A percentile compares a stretch with the other conserved stretches of the same genome.
Conservation (phyloP, 2,888 invertebrate genomes). For the Netelia virgata region DNA sequence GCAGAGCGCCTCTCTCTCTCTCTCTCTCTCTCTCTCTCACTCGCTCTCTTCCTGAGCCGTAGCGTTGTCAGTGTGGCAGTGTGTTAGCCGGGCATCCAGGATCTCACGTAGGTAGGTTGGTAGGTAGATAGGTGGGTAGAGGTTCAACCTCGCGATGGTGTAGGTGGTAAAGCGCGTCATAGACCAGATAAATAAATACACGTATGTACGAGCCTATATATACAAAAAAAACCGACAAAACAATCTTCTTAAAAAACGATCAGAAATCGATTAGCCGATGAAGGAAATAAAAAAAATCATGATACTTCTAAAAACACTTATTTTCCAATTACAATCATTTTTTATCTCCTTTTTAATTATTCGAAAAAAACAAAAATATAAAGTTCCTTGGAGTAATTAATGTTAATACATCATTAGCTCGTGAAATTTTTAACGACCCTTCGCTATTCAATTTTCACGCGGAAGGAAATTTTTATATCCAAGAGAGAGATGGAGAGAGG, state of each 20-base stretch:
- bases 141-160: conserved; percentile 59
- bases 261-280: background rate
- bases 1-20: conserved; percentile 57
- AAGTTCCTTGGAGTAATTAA: background rate
- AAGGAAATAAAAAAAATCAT: background rate
- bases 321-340: too few relatives aligned
- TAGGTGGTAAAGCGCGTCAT: conserved; percentile 67
- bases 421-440: too few relatives aligned
- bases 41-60: conserved; percentile 43
- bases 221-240: background rate
- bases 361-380: background rate
- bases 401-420: too few relatives aligned
- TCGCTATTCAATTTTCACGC: too few relatives aligned
- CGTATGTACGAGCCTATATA: background rate
- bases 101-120: conserved; percentile 72
- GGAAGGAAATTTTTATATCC: too few relatives aligned
- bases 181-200: conserved; percentile 15
- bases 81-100: conserved; percentile 78
- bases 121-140: conserved; percentile 72
- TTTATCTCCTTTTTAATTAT: background rate
- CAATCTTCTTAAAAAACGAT: background rate
- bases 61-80: conserved; percentile 79
- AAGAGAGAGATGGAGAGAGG: background rate
- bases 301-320: too few relatives aligned
- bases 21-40: conserved; percentile 54